Evolutionary conservation across 2,797 vertebrate genomes (phyloP).

Genomic region (Myotis daubentonii): DNA sequence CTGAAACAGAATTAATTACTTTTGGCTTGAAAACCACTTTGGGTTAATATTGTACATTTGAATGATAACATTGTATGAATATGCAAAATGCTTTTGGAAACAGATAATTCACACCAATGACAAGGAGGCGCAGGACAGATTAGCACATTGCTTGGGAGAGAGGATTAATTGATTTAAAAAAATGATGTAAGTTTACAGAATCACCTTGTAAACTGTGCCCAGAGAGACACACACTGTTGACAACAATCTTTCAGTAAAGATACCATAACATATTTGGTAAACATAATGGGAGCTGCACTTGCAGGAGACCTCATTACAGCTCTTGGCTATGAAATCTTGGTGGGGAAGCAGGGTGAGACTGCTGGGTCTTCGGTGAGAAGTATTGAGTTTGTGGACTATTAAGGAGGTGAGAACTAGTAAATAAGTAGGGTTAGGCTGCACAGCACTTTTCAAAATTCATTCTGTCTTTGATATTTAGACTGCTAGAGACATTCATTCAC

Average conservation of each 20-base stretch:
- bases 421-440: conserved; percentile 68
- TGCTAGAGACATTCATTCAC: conserved; percentile 20
- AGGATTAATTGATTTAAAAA: conserved; percentile 64
- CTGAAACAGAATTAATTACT: conserved; percentile 34
- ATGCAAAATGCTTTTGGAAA: conserved; percentile 60
- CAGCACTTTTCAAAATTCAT: conserved; percentile 67
- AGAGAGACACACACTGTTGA: conserved; percentile 65
- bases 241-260: conserved; percentile 49
- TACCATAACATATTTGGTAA: conserved; percentile 53
- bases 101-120: conserved; percentile 62
- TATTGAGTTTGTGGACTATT: conserved; percentile 74
- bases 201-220: conserved; percentile 55
- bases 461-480: conserved; percentile 42
- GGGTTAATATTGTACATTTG: conserved; percentile 36
- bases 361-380: conserved; percentile 74
- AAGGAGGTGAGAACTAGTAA: conserved; percentile 78
- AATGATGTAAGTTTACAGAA: conserved; percentile 46
- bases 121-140: conserved; percentile 55
- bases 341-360: conserved; percentile 70
- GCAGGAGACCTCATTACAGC: conserved; percentile 72
- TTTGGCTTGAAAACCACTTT: conserved; percentile 12
- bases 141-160: conserved; percentile 69
- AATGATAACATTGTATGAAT: conserved; percentile 63
- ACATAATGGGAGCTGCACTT: conserved; percentile 56
- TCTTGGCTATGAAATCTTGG: conserved; percentile 73